Percentiles rank a stretch among this genome's conserved stretches.
Evolutionary conservation across 2,113 vertebrate genomes (phyloP).

Genomic region (Labeo rohita): DNA sequence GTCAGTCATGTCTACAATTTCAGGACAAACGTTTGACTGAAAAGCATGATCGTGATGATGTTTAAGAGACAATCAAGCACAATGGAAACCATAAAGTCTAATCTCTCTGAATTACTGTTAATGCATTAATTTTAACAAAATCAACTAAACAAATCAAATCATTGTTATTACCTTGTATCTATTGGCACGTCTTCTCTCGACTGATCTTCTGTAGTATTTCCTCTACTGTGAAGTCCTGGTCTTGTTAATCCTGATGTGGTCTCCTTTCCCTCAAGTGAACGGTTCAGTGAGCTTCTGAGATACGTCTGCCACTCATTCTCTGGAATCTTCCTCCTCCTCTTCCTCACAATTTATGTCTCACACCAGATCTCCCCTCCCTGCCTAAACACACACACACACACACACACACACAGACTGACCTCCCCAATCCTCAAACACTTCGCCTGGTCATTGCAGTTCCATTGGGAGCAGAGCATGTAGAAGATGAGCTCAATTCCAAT

Average conservation of each 20-base stretch:
- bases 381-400: constrained; percentile 20
- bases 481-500: constrained; percentile 64
- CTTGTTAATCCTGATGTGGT: background rate
- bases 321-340: constrained; percentile 31
- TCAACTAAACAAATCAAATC: background rate
- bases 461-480: constrained; percentile 41
- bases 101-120: background rate
- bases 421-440: constrained; percentile 32
- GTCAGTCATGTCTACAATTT: background rate
- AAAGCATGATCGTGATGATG: background rate
- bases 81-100: too few species aligned
- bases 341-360: constrained; percentile 50
- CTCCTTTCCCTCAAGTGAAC: background rate
- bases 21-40: background rate
- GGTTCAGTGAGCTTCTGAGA: background rate
- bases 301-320: constrained; percentile 14
- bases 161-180: background rate
- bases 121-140: background rate
- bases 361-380: constrained; percentile 2
- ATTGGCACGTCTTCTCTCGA: background rate
- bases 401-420: constrained; percentile 52
- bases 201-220: background rate
- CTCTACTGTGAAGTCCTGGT: background rate
- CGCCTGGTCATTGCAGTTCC: constrained; percentile 50
- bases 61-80: background rate